These are phyloP conservation scores for Sarcophaga rosellei DNA, from an alignment of 2,888 invertebrate species.

Conservation along the genomic window DNA sequence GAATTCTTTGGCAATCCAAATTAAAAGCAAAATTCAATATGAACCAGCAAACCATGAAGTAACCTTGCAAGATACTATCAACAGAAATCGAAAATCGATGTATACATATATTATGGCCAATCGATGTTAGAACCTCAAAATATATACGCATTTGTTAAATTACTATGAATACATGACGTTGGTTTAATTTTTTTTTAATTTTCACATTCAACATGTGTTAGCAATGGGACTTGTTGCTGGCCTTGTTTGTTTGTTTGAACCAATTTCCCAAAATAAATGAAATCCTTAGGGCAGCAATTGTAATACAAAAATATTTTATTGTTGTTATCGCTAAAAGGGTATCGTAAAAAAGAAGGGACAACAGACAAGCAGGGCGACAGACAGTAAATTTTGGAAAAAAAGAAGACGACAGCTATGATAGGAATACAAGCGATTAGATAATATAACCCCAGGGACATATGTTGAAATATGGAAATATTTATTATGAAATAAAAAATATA, in stretches of 20 bases:
- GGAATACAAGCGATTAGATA: slow-evolving; percentile 72
- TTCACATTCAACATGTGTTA: too few species aligned
- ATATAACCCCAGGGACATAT: slow-evolving; percentile 77
- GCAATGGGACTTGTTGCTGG: too few species aligned
- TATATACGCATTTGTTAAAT: too few species aligned
- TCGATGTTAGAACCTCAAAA: too few species aligned
- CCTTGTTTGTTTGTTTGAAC: not conserved
- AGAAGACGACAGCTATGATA: not conserved
- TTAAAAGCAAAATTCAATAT: too few species aligned
- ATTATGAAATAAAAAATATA: slow-evolving; percentile 14
- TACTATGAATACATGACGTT: too few species aligned
- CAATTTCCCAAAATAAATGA: slow-evolving; percentile 12
- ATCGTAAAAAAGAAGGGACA: slow-evolving; percentile 13
- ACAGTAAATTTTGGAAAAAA: slow-evolving; percentile 12
- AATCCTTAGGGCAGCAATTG: slow-evolving; percentile 28
- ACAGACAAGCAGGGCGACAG: not conserved
- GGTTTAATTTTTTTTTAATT: too few species aligned
- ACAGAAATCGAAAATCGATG: too few species aligned
- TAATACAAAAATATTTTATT: not conserved
- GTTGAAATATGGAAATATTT: slow-evolving; percentile 35
- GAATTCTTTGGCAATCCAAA: too few species aligned
- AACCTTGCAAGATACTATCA: too few species aligned
- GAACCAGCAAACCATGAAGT: too few species aligned
- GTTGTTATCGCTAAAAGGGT: slow-evolving; percentile 24
- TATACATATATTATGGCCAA: too few species aligned